phyloP scores from a whole-genome alignment of 2,797 vertebrate species.

The Sebastes cheni region DNA sequence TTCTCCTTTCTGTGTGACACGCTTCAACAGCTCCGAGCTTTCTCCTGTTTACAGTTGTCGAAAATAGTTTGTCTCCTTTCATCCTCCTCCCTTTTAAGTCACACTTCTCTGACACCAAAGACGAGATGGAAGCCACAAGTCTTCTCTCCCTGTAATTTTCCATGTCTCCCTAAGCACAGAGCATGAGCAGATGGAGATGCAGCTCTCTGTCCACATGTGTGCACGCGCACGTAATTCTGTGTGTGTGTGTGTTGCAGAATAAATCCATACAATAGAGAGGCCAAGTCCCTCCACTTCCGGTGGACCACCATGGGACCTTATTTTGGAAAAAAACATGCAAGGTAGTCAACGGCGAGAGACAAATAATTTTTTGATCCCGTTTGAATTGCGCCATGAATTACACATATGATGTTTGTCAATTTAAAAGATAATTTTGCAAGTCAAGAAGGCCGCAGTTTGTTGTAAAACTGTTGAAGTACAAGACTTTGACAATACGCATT shows the following conservation, averaged over 20 bases:
- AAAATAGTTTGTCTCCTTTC: conserved; percentile 71
- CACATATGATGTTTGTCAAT: not conserved
- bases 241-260: conserved; percentile 45
- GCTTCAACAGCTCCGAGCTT: conserved; percentile 49
- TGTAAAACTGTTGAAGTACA: no score
- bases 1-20: not conserved
- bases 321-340: not conserved
- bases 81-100: conserved; percentile 69
- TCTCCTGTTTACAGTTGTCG: conserved; percentile 62
- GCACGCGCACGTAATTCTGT: not conserved
- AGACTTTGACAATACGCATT: no score
- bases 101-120: conserved; percentile 73
- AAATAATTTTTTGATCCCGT: not conserved
- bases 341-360: not conserved
- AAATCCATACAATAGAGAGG: conserved; percentile 24
- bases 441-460: not conserved
- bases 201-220: conserved; percentile 39
- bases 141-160: conserved; percentile 77
- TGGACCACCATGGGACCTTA: not conserved
- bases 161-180: conserved; percentile 63
- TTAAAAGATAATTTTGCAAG: not conserved
- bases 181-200: conserved; percentile 76
- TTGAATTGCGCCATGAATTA: not conserved
- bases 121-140: conserved; percentile 73
- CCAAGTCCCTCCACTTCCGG: not conserved